Conservation (phyloP, 2,113 vertebrate species). For the Apteryx owenii region DNA sequence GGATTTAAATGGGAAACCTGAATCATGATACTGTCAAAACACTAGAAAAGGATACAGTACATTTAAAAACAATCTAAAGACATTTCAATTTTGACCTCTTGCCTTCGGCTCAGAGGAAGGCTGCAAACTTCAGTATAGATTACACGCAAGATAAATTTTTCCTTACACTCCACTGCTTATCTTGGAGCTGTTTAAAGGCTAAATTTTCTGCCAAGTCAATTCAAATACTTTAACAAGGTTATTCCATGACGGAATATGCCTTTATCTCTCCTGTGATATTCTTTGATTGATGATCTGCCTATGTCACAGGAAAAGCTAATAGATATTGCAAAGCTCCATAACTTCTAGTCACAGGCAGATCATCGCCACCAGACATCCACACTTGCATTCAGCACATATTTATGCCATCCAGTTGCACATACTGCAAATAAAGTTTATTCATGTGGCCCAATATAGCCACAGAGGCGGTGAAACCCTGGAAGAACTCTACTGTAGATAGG, state of each 20-base stretch:
- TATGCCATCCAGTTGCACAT: neutral
- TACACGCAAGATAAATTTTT: neutral
- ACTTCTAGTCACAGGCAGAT: neutral
- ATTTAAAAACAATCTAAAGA: neutral
- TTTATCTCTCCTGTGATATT: neutral
- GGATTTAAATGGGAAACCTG: neutral
- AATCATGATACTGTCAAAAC: neutral
- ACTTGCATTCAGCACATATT: neutral
- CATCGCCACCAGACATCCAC: rapidly evolving
- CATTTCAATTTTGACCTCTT: neutral
- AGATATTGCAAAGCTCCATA: neutral
- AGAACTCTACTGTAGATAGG: neutral
- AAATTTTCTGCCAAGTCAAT: slow-evolving; percentile 4
- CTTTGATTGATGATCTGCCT: neutral
- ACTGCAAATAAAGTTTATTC: neutral
- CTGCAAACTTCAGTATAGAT: neutral
- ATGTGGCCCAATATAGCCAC: neutral
- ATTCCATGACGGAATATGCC: neutral
- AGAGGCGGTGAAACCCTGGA: neutral
- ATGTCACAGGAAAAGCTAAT: neutral
- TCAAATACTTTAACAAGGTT: slow-evolving; percentile 46
- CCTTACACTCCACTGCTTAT: slow-evolving; percentile 17
- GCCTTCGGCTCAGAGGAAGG: neutral
- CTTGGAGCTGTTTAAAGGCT: slow-evolving; percentile 31
- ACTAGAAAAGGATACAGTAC: neutral